These are phyloP conservation scores for Ypsolopha sequella DNA, from an alignment of 2,888 invertebrate genomes.

Conservation along the genomic window DNA sequence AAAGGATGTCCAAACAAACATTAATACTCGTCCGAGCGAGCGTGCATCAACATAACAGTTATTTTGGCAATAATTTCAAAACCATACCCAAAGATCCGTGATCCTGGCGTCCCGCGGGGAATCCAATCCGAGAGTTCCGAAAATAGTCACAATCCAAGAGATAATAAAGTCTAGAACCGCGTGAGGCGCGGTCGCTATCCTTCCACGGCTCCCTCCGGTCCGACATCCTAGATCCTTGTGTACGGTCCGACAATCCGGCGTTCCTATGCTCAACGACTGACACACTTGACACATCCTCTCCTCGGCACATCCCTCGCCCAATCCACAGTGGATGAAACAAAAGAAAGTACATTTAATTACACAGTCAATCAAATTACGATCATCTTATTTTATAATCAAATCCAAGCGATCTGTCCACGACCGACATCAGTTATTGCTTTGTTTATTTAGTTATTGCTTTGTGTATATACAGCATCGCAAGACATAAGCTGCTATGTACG, in stretches of 20 bases:
- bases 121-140: slow-evolving; percentile 6
- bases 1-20: slow-evolving; percentile 36
- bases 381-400: slow-evolving; percentile 1
- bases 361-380: slow-evolving; percentile 10
- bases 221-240: slow-evolving; percentile 20
- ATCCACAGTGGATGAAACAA: slow-evolving; percentile 70
- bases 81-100: slow-evolving; percentile 63
- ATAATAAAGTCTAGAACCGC: slow-evolving; percentile 1
- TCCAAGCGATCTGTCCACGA: background rate
- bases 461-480: background rate
- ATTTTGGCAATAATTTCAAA: slow-evolving; percentile 55
- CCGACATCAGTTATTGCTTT: background rate
- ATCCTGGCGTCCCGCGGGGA: slow-evolving; percentile 12
- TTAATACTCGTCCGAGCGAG: slow-evolving; percentile 28
- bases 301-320: slow-evolving; percentile 44
- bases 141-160: slow-evolving; percentile 11
- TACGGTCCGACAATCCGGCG: slow-evolving; percentile 33
- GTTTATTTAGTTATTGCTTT: background rate
- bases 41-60: slow-evolving; percentile 59
- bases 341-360: slow-evolving; percentile 63
- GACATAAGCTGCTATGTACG: background rate
- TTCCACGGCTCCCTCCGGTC: background rate
- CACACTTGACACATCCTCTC: slow-evolving; percentile 39
- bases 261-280: slow-evolving; percentile 17
- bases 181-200: background rate